A percentile compares a stretch with the other conserved stretches of the same genome.
phyloP scores from a whole-genome alignment of 2,797 vertebrate genomes.

The Natrix natrix region DNA sequence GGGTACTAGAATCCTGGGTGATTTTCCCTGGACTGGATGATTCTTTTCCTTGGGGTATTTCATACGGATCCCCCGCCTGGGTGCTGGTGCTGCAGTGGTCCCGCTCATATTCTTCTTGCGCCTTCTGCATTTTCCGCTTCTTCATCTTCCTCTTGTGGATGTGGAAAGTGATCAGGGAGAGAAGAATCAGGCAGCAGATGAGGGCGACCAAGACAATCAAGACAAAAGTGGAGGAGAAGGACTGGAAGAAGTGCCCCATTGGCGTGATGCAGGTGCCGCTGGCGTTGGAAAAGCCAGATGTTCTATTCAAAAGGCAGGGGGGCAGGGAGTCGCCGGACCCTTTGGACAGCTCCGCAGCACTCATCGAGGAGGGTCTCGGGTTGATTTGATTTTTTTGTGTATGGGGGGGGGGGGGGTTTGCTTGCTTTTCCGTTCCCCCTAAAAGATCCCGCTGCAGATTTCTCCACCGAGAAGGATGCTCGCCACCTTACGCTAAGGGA shows the following conservation, averaged over 20 bases:
- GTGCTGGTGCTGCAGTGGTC: conserved; percentile 81
- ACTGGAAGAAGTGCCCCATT: conserved; percentile 86
- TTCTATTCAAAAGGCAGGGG: conserved; percentile 81
- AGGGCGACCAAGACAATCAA: conserved; percentile 89
- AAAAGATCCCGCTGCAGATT: conserved; percentile 20
- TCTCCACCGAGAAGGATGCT: conserved; percentile 9
- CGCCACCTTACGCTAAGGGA: background rate
- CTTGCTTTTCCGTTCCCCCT: conserved; percentile 56
- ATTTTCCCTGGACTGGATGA: conserved; percentile 62
- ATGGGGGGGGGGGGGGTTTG: too few species aligned
- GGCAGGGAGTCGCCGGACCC: conserved; percentile 82
- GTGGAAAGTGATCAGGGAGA: conserved; percentile 94
- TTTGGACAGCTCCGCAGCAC: conserved; percentile 82
- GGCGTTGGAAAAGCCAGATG: conserved; percentile 68
- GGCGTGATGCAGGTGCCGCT: conserved; percentile 84
- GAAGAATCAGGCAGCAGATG: conserved; percentile 88
- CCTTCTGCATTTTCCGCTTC: conserved; percentile 92
- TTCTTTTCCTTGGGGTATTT: conserved; percentile 51
- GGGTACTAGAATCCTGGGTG: conserved; percentile 65
- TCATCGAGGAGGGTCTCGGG: conserved; percentile 77
- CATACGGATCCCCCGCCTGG: conserved; percentile 70
- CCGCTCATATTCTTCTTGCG: conserved; percentile 95
- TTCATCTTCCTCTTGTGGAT: conserved; percentile 95
- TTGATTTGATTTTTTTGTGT: too few species aligned
- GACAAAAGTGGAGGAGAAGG: conserved; percentile 91